Evolutionary conservation across 1,140 invertebrate genomes (phyloP), one percentile per base, ranked within the genome.

Genomic region (Drosophila kurseongensis): DNA sequence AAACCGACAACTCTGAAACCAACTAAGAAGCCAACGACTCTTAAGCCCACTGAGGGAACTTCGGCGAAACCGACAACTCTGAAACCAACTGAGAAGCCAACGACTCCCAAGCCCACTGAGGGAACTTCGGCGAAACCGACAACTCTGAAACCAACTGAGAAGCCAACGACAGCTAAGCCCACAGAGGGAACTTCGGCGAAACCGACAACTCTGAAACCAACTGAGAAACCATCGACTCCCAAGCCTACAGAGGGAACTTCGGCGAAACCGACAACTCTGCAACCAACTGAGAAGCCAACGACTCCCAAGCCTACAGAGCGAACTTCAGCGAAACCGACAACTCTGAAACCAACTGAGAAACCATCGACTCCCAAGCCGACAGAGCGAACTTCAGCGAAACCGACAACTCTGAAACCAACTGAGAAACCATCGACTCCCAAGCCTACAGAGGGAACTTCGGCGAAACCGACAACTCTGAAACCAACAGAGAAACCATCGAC

Each of bases 311-410:
- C 44, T 0, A 40, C 61, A 2, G 6, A 32, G 29, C 7, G 29
- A 4, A 63, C 61, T 3, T 6, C 29, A 7, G 29, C 16, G 12
- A 56, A 56, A n/a, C 23, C 32, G 1, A 48, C 62, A 0, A 65
- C 62, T 16, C 16, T 5, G 9, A 48, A 32, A 10, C 12, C 52
- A 27, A 65, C 62, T 10, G 9, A 38, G 1, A 18, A 8, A 7
- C 29, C 29, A 18, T 78, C 75, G 10, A 66, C 58, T 0, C 23
- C 12, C 0, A 45, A 40, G 14, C 18, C 59, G 35, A 52, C 71
- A 23, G 23, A 23, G 23, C 3, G 23, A 23, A 23, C 23, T 4
- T 23, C 23, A 0, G 23, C 23, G 13, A 9, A 47, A 12, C 10
- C 12, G 2, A 41, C 55, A 5, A 55, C 27, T 4, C n/a, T 12